phyloP scores from a whole-genome alignment of 2,797 vertebrate species.

The Poeciliopsis paucimaculata region DNA sequence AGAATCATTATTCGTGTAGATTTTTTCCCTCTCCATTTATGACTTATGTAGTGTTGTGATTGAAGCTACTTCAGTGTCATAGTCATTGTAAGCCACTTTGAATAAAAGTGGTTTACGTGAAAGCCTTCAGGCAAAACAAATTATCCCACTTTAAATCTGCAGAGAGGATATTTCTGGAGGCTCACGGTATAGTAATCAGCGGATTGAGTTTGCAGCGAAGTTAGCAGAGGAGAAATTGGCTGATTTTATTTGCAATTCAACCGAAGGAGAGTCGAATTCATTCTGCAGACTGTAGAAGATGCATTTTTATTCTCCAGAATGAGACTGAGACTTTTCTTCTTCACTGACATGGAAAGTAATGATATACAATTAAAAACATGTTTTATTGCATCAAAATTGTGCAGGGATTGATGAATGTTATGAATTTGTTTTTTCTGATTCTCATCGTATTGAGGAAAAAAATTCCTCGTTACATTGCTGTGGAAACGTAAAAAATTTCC shows the following conservation, averaged over 20 bases:
- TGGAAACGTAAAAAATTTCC: neutral
- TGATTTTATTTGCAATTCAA: constrained; percentile 1
- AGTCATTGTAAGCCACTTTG: constrained; percentile 20
- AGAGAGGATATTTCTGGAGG: constrained; percentile 14
- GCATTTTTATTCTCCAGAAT: neutral
- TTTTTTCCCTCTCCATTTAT: neutral
- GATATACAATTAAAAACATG: neutral
- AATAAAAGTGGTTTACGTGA: neutral
- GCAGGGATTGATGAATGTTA: neutral
- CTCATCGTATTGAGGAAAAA: neutral
- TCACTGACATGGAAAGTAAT: neutral
- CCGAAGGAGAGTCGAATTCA: constrained; percentile 1
- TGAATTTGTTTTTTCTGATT: neutral
- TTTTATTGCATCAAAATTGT: neutral
- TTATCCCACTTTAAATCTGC: constrained; percentile 5
- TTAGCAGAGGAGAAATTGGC: neutral
- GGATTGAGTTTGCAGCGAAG: constrained; percentile 7
- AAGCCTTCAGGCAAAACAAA: constrained; percentile 12
- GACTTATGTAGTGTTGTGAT: neutral
- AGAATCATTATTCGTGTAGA: neutral
- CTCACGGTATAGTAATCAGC: neutral
- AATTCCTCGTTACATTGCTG: neutral
- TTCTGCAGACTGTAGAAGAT: neutral
- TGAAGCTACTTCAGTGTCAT: neutral
- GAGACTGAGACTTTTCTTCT: neutral